Evolutionary conservation across 2,888 invertebrate species (phyloP).

Genomic region (Ophion ventricosus): DNA sequence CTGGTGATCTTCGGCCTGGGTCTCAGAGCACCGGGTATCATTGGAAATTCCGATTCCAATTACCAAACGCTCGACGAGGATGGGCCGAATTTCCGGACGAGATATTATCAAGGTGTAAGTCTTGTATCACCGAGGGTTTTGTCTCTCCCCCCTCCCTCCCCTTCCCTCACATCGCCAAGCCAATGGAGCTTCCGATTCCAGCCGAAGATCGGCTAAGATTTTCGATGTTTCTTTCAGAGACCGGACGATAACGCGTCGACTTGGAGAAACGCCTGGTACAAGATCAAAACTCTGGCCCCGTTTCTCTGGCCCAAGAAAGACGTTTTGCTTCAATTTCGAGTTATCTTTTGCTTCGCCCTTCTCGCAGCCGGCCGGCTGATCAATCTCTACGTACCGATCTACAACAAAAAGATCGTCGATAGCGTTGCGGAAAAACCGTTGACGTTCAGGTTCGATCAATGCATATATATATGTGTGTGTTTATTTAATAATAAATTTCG

Average conservation of each 20-base stretch:
- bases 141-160: slow-evolving; percentile 1
- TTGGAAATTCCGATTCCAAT: slow-evolving; percentile 74
- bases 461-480: background rate
- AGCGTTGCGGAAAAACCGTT: slow-evolving; percentile 74
- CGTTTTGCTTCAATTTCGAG: slow-evolving; percentile 90
- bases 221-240: slow-evolving; percentile 74
- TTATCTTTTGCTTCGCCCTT: slow-evolving; percentile 91
- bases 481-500: no score
- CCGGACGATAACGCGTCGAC: slow-evolving; percentile 88
- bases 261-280: slow-evolving; percentile 91
- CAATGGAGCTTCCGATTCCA: background rate
- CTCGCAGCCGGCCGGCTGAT: slow-evolving; percentile 92
- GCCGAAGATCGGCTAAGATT: slow-evolving; percentile 48
- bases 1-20: slow-evolving; percentile 93
- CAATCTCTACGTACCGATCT: slow-evolving; percentile 96
- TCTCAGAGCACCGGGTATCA: slow-evolving; percentile 93
- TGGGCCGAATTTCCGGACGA: slow-evolving; percentile 70
- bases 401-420: slow-evolving; percentile 92
- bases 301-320: slow-evolving; percentile 97
- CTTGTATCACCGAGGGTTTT: slow-evolving; percentile 35
- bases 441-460: slow-evolving; percentile 74
- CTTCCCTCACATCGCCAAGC: no score
- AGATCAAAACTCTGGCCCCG: slow-evolving; percentile 91
- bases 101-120: slow-evolving; percentile 80
- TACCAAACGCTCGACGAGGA: slow-evolving; percentile 71